Evolutionary conservation across 2,797 vertebrate genomes (phyloP), one percentile per base, ranked within the genome.

Genomic region (Galaxias olidus): DNA sequence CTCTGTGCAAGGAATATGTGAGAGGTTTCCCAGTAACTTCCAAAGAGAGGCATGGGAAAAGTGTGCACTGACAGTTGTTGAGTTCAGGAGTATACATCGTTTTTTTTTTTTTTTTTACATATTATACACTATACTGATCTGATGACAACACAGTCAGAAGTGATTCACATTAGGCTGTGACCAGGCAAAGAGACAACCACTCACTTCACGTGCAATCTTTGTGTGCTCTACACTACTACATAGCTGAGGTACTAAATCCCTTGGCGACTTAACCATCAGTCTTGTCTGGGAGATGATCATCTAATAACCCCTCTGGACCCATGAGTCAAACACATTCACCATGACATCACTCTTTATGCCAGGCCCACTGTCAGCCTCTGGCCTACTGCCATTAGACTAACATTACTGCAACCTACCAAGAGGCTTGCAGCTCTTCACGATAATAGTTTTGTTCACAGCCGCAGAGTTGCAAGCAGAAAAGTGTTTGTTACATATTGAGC

Each of bases 291-390:
- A 62, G 56, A 63, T 51, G 61, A 70, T 70, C 72, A 88, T 84
- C 57, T 71, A 79, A 86, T 84, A 87, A 77, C 76, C 83, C 82
- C 83, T 64, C 19, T 70, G 87, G 80, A 72, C 68, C 79, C 78
- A 82, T 87, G 79, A 83, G 75, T 67, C 46, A 71, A 71, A 76
- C 74, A 68, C 74, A 78, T 73, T 66, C 80, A 63, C 69, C 72
- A 82, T 86, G 83, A 87, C 83, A 80, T 89, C 79, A 68, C 68
- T 71, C 65, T n/a, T n/a, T n/a, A n/a, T n/a, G n/a, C n/a, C n/a
- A n/a, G n/a, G n/a, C n/a, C n/a, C n/a, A n/a, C n/a, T n/a, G n/a
- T n/a, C n/a, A n/a, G n/a, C n/a, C n/a, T n/a, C n/a, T n/a, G n/a
- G n/a, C n/a, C n/a, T n/a, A n/a, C n/a, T n/a, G n/a, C n/a, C n/a